Evolutionary conservation across 2,797 vertebrate genomes (phyloP).

Genomic region (Anguilla anguilla): DNA sequence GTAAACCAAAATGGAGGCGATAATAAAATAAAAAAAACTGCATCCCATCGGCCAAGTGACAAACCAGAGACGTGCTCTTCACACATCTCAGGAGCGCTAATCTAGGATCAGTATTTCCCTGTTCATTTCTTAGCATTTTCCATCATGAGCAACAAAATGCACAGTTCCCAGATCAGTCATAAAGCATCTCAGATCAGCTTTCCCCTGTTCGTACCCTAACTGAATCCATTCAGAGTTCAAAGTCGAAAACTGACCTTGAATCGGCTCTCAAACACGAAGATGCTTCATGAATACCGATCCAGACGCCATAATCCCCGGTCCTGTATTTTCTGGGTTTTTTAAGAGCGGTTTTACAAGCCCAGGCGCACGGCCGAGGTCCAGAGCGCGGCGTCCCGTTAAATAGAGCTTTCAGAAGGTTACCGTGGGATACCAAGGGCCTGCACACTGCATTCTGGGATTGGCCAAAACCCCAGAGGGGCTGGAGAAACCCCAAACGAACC

Average conservation of each 20-base stretch:
- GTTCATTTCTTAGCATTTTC: too few relatives aligned
- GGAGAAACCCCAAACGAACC: too few relatives aligned
- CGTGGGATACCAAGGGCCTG: slow-evolving; percentile 25
- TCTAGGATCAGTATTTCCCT: too few relatives aligned
- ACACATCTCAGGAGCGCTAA: not conserved
- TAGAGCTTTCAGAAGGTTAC: slow-evolving; percentile 51
- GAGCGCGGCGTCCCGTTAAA: slow-evolving; percentile 56
- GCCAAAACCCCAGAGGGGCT: slow-evolving; percentile 7
- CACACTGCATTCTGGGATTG: not conserved
- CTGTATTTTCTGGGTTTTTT: slow-evolving; percentile 46
- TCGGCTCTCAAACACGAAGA: too few relatives aligned
- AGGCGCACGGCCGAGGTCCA: slow-evolving; percentile 59
- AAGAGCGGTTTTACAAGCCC: slow-evolving; percentile 63
- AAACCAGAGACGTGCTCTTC: slow-evolving; percentile 40
- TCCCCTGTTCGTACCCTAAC: too few relatives aligned
- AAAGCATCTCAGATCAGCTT: too few relatives aligned
- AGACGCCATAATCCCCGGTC: not conserved
- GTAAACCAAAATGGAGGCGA: slow-evolving; percentile 37
- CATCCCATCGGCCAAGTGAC: slow-evolving; percentile 51
- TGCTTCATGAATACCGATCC: too few relatives aligned
- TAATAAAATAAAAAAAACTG: slow-evolving; percentile 37
- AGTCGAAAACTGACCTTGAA: too few relatives aligned
- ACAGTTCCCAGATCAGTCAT: too few relatives aligned
- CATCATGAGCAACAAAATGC: too few relatives aligned
- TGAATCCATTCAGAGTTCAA: too few relatives aligned